Conservation (phyloP, 2,888 invertebrate genomes). For the Temnothorax ravouxi region DNA sequence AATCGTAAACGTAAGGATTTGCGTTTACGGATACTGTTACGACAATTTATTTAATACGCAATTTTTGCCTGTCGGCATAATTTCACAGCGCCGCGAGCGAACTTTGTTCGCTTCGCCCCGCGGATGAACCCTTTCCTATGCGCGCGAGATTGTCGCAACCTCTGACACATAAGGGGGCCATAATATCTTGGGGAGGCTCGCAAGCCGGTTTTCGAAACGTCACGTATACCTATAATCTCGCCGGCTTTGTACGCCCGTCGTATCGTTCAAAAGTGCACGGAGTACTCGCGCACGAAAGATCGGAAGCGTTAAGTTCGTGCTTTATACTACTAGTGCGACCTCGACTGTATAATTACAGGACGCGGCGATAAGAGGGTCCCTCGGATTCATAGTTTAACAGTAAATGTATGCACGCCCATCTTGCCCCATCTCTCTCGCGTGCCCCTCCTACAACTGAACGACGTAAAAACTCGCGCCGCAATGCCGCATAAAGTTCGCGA, state of each 20-base stretch:
- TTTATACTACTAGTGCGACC: constrained; percentile 65
- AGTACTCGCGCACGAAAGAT: constrained; percentile 54
- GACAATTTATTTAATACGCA: constrained; percentile 33
- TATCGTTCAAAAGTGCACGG: constrained; percentile 38
- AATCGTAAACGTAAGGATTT: constrained; percentile 25
- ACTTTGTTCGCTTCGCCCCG: constrained; percentile 25
- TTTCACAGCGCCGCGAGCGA: constrained; percentile 32
- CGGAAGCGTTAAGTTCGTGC: constrained; percentile 71
- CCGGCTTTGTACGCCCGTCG: constrained; percentile 60
- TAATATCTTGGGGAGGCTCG: constrained; percentile 48
- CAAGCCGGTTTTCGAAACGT: constrained; percentile 58
- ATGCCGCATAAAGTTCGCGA: constrained; percentile 62
- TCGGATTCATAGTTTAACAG: constrained; percentile 74
- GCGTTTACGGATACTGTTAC: constrained; percentile 37
- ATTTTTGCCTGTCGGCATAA: constrained; percentile 42
- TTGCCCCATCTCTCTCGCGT: constrained; percentile 56
- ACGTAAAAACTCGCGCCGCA: constrained; percentile 59
- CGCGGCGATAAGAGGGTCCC: constrained; percentile 63
- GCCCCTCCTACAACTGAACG: constrained; percentile 49
- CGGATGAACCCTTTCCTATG: constrained; percentile 35
- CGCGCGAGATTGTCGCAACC: constrained; percentile 52
- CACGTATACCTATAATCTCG: constrained; percentile 59
- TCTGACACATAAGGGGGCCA: constrained; percentile 43
- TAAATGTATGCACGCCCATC: constrained; percentile 75
- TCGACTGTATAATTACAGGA: constrained; percentile 73